Conservation (phyloP, 37 sponge, comb jelly and placozoan genomes). For the Ianthella basta region DNA sequence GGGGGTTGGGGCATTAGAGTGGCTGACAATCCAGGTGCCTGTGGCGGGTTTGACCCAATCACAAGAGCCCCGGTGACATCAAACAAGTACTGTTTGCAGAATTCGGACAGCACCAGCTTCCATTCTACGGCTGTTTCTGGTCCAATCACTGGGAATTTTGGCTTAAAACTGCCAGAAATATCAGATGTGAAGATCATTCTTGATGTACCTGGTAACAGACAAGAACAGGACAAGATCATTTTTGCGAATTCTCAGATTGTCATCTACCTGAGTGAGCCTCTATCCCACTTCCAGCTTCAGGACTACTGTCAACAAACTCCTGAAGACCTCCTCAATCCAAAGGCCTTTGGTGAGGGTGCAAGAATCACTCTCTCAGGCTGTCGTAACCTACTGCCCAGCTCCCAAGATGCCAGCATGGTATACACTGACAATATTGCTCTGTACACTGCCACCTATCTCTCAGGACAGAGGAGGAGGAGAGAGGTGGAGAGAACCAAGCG, state of each 20-base stretch:
- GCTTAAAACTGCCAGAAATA: constrained; percentile 66
- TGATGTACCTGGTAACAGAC: neutral
- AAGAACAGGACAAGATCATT: constrained; percentile 1
- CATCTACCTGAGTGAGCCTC: constrained; percentile 59
- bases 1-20: constrained; percentile 79
- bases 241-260: constrained; percentile 51
- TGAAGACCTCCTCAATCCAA: constrained; percentile 41
- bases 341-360: constrained; percentile 29
- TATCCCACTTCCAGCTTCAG: constrained; percentile 67
- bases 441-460: neutral
- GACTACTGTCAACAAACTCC: constrained; percentile 59
- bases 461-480: constrained; percentile 5
- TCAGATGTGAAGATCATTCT: constrained; percentile 45
- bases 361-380: constrained; percentile 67
- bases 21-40: constrained; percentile 47
- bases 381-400: constrained; percentile 71
- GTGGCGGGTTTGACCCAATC: constrained; percentile 77
- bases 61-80: constrained; percentile 1
- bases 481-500: neutral
- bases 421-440: constrained; percentile 46
- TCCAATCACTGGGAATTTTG: constrained; percentile 69
- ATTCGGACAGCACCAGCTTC: constrained; percentile 42
- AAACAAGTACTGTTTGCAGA: constrained; percentile 68
- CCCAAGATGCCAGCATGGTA: constrained; percentile 57
- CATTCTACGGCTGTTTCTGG: constrained; percentile 60